phyloP scores from a whole-genome alignment of 2,113 vertebrate genomes.

The Catharus fuscescens region DNA sequence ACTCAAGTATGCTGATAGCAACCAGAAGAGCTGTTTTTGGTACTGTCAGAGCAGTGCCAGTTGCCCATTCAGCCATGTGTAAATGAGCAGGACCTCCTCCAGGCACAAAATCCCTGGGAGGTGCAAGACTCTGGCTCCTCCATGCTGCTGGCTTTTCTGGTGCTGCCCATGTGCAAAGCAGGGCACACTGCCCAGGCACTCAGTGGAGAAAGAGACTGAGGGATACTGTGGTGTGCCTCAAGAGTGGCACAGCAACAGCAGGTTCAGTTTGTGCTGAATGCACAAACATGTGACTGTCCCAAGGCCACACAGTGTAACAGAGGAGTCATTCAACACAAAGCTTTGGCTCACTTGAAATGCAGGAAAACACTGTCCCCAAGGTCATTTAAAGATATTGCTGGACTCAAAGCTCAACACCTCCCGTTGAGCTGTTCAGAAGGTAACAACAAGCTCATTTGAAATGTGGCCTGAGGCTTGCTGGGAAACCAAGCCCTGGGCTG shows the following conservation, averaged over 20 bases:
- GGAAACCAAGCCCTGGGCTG: neutral
- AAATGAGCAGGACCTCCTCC: neutral
- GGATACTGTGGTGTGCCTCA: neutral
- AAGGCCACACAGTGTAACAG: neutral
- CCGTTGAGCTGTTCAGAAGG: neutral
- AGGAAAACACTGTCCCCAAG: neutral
- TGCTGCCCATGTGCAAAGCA: accelerated
- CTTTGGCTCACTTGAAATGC: neutral
- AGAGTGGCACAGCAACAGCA: neutral
- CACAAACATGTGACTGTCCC: neutral
- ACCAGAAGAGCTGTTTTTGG: neutral
- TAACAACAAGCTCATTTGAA: neutral
- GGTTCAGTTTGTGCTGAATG: neutral
- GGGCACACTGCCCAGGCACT: neutral
- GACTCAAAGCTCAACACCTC: neutral
- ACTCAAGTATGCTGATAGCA: neutral
- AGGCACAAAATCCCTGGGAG: neutral
- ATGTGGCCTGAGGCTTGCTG: neutral
- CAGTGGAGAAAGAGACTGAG: neutral
- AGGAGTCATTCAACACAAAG: neutral
- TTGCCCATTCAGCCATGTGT: neutral
- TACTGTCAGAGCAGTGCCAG: neutral
- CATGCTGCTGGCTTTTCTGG: neutral
- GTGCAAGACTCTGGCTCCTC: neutral
- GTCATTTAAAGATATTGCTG: neutral